A percentile compares a stretch with the other conserved stretches of the same genome.
phyloP scores from a whole-genome alignment of 2,797 vertebrate genomes.

The Etheostoma nigrum region DNA sequence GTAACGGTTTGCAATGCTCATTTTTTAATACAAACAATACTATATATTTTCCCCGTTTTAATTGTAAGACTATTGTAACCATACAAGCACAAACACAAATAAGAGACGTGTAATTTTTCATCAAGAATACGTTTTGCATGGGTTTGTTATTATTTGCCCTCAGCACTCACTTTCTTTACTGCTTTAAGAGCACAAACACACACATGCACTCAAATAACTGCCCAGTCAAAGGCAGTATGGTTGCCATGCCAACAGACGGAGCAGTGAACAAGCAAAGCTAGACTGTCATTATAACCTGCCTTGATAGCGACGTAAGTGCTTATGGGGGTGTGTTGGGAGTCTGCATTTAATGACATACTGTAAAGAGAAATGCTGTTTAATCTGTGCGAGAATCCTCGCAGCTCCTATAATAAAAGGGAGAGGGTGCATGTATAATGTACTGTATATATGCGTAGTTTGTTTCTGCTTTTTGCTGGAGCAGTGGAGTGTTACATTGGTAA shows the following conservation, averaged over 20 bases:
- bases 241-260: constrained; percentile 80
- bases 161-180: neutral
- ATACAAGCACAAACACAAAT: neutral
- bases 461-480: constrained; percentile 2
- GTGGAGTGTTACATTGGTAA: constrained; percentile 23
- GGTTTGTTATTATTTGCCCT: constrained; percentile 9
- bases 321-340: constrained; percentile 59
- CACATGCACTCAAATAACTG: constrained; percentile 49
- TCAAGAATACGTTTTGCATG: neutral
- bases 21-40: neutral
- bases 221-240: constrained; percentile 69
- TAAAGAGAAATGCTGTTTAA: constrained; percentile 55
- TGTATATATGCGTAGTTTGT: constrained; percentile 1
- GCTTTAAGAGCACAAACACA: constrained; percentile 32
- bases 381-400: constrained; percentile 26
- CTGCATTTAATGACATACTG: constrained; percentile 49
- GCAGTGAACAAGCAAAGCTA: constrained; percentile 66
- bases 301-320: constrained; percentile 54
- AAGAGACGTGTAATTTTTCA: neutral
- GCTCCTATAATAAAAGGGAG: constrained; percentile 7
- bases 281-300: constrained; percentile 64
- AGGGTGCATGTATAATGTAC: neutral
- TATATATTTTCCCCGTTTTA: neutral
- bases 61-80: neutral
- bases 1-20: constrained; percentile 3